phyloP scores from a whole-genome alignment of 2,797 vertebrate genomes.

The Gadopsis bispinosus region DNA sequence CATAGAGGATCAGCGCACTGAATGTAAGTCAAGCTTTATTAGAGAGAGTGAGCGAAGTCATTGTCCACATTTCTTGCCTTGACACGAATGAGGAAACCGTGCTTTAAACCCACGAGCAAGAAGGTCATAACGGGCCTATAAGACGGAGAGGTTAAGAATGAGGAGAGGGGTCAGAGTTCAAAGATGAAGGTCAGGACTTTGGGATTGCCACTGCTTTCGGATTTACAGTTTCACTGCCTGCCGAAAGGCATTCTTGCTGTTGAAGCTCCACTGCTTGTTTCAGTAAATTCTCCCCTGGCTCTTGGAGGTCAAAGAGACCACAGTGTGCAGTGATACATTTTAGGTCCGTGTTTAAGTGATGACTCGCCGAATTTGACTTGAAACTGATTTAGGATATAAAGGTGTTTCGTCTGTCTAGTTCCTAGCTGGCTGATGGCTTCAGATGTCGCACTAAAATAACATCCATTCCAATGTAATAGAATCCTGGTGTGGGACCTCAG shows the following conservation, averaged over 20 bases:
- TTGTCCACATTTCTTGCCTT: conserved; percentile 6
- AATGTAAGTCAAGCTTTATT: conserved; percentile 34
- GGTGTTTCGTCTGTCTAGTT: conserved; percentile 6
- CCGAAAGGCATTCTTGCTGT: conserved; percentile 63
- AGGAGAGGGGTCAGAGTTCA: conserved; percentile 70
- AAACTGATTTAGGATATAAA: not conserved
- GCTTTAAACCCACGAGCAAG: conserved; percentile 55
- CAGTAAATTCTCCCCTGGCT: conserved; percentile 30
- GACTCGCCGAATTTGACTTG: too few relatives aligned
- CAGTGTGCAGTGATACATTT: not conserved
- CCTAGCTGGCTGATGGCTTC: conserved; percentile 1
- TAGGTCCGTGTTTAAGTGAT: not conserved
- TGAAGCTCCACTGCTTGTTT: conserved; percentile 30
- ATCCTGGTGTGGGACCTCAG: not conserved
- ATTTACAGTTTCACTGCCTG: conserved; percentile 77
- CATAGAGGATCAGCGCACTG: not conserved
- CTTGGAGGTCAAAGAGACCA: conserved; percentile 30
- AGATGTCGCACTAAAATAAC: conserved; percentile 5
- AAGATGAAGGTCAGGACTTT: conserved; percentile 73
- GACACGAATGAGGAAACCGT: conserved; percentile 46
- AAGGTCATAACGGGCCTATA: conserved; percentile 57
- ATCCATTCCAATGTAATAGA: conserved; percentile 7
- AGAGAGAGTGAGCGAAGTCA: conserved; percentile 25
- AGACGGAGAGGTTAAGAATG: conserved; percentile 68
- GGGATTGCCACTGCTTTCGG: conserved; percentile 62